Base-by-base conservation (phyloP, 2,888 invertebrate genomes). In the Chironomus riparius region DNA sequence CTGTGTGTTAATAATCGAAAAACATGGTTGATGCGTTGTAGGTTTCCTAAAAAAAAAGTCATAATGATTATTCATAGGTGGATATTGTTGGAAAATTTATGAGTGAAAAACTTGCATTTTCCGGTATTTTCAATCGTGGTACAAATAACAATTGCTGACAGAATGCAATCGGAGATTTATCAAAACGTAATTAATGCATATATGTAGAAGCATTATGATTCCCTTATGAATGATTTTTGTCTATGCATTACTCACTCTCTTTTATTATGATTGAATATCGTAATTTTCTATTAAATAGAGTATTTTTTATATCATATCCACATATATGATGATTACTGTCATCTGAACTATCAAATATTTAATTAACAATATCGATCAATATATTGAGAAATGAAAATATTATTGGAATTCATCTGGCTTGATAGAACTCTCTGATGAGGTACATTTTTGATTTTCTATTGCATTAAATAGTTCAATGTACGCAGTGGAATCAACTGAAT, bases 101-200 rank as follows among this genome's bases (percentile, higher is more conserved):
- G 71, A 56, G 69, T 7, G 13, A 13, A 71, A 71, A 22, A 47
- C 18, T 56, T 65, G 21, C 50, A n/a, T 70, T 70, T 70, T 70
- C 70, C 70, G 70, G 71, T 22, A 5, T 50, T 48, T 21, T 65
- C 18, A 65, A 21, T 22, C 24, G 21, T 21, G 5, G 13, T 56
- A 56, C 6, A 50, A 2, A 62, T 12, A n/a, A 18, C 24, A 22
- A 47, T 24, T 50, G 71, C 71, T 71, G 71, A 71, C 71, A 71
- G 21, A n/a, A 71, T 50, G 70, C 70, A 70, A 70, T 70, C 47
- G 70, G 65, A 70, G 70, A 70, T 50, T 70, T 50, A 70, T 24
- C 47, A 70, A 70, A 65, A 65, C 65, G 48, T 71, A 71, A 71
- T 71, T 71, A 71, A 70, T 70, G 48, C 71, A 47, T 47, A 24